Evolutionary conservation across 2,888 invertebrate species (phyloP).

Genomic region (Athetis lepigone): DNA sequence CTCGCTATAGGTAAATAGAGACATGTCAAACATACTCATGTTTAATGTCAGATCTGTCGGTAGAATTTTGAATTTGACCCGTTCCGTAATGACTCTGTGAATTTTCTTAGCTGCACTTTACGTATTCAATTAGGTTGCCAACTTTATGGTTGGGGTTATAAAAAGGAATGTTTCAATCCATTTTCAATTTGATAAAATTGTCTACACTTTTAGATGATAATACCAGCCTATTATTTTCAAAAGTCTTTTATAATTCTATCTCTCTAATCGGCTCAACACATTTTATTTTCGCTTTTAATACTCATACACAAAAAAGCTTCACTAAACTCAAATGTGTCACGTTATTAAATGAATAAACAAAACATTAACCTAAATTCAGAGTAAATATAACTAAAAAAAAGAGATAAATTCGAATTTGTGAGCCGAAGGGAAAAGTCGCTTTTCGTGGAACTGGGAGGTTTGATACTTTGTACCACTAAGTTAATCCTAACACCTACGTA

Average conservation of each 20-base stretch:
- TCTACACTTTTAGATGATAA: no score
- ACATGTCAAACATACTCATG: slow-evolving; percentile 74
- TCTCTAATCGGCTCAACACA: no score
- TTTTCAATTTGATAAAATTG: no score
- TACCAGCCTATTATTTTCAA: no score
- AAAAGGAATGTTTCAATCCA: slow-evolving; percentile 22
- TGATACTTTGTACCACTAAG: not conserved
- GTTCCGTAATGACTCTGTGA: slow-evolving; percentile 67
- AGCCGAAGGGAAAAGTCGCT: not conserved
- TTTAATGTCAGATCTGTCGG: slow-evolving; percentile 73
- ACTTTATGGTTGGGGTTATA: not conserved
- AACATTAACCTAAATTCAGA: not conserved
- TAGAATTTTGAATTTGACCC: slow-evolving; percentile 74
- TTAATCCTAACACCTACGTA: no score
- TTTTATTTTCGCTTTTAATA: no score
- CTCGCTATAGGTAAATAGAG: slow-evolving; percentile 69
- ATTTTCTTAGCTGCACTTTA: slow-evolving; percentile 50
- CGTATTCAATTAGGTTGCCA: slow-evolving; percentile 20
- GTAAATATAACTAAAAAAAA: not conserved
- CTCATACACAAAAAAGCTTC: no score
- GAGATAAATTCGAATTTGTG: no score
- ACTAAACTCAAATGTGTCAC: no score
- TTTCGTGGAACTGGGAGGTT: not conserved
- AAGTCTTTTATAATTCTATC: no score
- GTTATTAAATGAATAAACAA: no score